Percentiles rank a stretch among this genome's conserved stretches.
phyloP scores from a whole-genome alignment of 2,113 vertebrate genomes.

The Mormyrus lacerda region DNA sequence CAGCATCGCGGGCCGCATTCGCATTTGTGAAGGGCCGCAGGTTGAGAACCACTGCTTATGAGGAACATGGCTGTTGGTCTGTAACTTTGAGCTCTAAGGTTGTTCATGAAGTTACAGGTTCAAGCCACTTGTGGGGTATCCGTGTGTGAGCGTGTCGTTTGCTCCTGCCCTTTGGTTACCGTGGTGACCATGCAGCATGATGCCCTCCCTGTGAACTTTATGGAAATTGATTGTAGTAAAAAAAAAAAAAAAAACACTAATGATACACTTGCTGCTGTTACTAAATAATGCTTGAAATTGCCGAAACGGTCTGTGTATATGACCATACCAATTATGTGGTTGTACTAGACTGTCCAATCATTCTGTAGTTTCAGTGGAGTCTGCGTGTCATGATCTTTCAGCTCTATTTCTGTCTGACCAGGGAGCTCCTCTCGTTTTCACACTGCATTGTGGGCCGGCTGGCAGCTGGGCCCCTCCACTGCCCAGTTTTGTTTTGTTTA shows the following conservation, averaged over 20 bases:
- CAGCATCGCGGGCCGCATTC: no score
- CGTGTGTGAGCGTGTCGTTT: not conserved
- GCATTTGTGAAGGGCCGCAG: no score
- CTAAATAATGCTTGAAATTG: constrained; percentile 70
- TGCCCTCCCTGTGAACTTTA: not conserved
- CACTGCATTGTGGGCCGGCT: not conserved
- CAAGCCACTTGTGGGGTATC: not conserved
- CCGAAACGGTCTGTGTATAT: not conserved
- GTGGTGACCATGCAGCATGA: not conserved
- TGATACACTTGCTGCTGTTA: constrained; percentile 51
- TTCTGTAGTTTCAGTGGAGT: not conserved
- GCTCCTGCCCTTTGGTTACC: not conserved
- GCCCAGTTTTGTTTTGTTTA: not conserved
- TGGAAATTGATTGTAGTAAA: constrained; percentile 35
- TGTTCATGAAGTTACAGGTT: not conserved
- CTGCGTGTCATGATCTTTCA: not conserved
- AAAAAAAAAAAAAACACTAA: constrained; percentile 55
- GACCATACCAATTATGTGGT: constrained; percentile 46
- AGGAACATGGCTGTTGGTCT: not conserved
- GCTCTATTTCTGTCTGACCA: no score
- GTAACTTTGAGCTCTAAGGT: constrained; percentile 13
- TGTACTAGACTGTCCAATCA: constrained; percentile 26
- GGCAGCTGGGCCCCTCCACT: not conserved
- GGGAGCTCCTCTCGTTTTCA: not conserved
- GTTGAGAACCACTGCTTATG: no score